Base-by-base conservation (phyloP, 2,888 invertebrate genomes). In the Nomada lathburiana region DNA sequence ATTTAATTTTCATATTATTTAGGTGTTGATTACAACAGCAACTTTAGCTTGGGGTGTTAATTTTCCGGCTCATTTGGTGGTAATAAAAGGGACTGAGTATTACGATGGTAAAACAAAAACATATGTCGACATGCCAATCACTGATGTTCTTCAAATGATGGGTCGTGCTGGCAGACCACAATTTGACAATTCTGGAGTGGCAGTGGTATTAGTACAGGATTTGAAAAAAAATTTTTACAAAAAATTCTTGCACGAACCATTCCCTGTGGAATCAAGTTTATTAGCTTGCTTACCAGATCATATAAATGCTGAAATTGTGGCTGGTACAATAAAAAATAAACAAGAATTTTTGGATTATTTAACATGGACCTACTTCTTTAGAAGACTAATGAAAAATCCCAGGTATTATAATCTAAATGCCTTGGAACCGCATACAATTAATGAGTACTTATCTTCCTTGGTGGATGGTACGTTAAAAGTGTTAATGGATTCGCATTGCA, bases 31-130 rank as follows among this genome's bases (percentile, higher is more conserved):
- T 84, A 98, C 99, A 76, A 99, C 99, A 0, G 98, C 99, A 4
- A 99, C 99, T 0, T 94, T 99, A 52, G 99, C 99, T 0, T 99
- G 99, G 99, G 99, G 99, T 52, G 99, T 99, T 10, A 99, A 99
- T 94, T 97, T 99, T 92, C 99, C 99, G 1, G 99, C 99, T 0
- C 99, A 99, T 94, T 94, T 99, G 68, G 99, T 99, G 0, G 97
- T 99, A n/a, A 97, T 99, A 87, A 99, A 99, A 94, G 99, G 99
- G 78, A 99, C 99, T 0, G 99, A 99, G 94, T 99, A 98, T 94
- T 99, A 97, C 93, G 99, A 99, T 94, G 99, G 99, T 1, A 99
- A 99, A 94, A 96, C 96, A 44, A 98, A 98, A 93, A 96, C 99
- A 88, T 99, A 99, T 94, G 98, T 99, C 13, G 99, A 99, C 92